Conservation (phyloP, 2,113 vertebrate species). For the Myrmecobius fasciatus region DNA sequence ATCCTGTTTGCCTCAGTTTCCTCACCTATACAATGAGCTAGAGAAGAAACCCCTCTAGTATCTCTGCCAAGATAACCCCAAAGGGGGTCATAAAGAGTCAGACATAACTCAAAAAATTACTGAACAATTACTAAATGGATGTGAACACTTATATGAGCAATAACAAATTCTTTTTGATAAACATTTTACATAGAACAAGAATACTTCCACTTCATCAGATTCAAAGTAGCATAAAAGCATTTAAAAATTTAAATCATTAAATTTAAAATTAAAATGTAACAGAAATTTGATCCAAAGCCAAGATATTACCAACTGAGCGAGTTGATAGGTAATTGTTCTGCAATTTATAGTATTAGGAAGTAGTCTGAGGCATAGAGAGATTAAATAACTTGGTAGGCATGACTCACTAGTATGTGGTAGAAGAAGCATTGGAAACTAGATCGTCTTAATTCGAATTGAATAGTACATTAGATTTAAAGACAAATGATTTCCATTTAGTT, state of each 20-base stretch:
- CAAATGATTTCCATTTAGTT: not conserved
- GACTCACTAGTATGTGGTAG: not conserved
- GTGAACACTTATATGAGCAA: conserved; percentile 24
- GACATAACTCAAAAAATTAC: not conserved
- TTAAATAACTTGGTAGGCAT: not conserved
- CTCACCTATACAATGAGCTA: not conserved
- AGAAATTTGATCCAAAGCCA: not conserved
- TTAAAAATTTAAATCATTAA: not conserved
- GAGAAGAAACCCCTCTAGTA: no score
- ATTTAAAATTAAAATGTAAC: conserved; percentile 31
- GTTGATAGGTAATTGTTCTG: not conserved
- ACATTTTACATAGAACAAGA: not conserved
- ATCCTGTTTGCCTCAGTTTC: not conserved
- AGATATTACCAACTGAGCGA: not conserved
- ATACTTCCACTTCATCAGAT: conserved; percentile 1
- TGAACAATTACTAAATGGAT: not conserved
- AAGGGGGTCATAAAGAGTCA: not conserved
- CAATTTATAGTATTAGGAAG: not conserved
- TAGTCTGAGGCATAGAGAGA: not conserved
- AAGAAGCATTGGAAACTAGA: not conserved
- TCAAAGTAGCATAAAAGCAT: not conserved
- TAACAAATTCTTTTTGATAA: conserved; percentile 23
- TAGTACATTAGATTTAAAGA: not conserved
- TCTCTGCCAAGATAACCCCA: not conserved
- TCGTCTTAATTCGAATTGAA: not conserved